These are phyloP conservation scores for Pluvialis apricaria DNA, from an alignment of 2,113 vertebrate species.

Conservation along the genomic window DNA sequence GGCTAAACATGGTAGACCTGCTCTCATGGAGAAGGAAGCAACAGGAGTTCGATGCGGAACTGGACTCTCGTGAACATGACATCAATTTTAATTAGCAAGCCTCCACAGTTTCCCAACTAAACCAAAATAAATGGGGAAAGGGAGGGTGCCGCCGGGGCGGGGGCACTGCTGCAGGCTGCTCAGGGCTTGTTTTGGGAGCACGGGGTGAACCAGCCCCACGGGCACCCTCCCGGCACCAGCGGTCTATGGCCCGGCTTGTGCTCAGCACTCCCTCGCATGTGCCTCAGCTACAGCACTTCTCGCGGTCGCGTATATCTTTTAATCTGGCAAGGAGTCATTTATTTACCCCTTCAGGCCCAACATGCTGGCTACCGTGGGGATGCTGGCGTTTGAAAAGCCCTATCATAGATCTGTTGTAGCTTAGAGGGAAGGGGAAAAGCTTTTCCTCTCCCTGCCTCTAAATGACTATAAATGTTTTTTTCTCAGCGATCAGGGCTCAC, in stretches of 20 bases:
- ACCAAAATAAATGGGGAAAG: neutral
- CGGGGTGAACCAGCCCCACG: fast-evolving
- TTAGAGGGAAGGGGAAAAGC: neutral
- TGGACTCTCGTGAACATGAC: neutral
- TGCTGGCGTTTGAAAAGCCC: conserved; percentile 23
- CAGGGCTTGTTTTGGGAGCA: fast-evolving
- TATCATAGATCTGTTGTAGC: conserved; percentile 27
- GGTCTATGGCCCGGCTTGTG: fast-evolving
- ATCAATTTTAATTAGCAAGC: conserved; percentile 42
- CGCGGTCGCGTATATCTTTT: neutral
- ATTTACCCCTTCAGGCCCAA: conserved; percentile 11
- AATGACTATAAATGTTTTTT: neutral
- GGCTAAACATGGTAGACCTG: conserved; percentile 32
- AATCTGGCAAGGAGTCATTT: neutral
- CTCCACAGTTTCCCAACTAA: neutral
- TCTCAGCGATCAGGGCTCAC: neutral
- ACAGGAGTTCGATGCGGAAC: conserved; percentile 3
- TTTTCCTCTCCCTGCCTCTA: neutral
- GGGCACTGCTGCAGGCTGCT: neutral
- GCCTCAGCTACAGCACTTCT: neutral
- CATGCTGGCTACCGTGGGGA: neutral
- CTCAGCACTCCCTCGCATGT: fast-evolving
- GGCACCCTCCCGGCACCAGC: neutral
- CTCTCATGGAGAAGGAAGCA: neutral
- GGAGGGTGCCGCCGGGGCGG: neutral